A percentile compares a stretch with the other conserved stretches of the same genome.
phyloP scores from a whole-genome alignment of 2,113 vertebrate species.

The Erythrocercus mccallii region DNA sequence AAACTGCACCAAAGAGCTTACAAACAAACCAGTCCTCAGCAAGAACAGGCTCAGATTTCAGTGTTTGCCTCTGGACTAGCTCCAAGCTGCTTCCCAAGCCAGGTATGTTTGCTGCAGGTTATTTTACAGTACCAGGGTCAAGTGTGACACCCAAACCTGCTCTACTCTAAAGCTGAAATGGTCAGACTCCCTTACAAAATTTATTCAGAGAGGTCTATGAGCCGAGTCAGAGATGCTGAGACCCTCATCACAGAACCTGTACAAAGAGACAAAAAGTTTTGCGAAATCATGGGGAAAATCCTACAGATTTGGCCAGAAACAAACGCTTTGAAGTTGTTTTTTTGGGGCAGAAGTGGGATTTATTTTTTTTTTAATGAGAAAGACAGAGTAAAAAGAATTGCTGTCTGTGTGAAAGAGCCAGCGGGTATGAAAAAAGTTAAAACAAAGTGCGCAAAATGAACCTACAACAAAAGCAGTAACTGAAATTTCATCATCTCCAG shows the following conservation, averaged over 20 bases:
- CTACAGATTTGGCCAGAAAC: neutral
- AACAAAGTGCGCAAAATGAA: neutral
- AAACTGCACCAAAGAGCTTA: neutral
- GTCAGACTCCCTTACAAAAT: neutral
- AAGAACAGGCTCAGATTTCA: neutral
- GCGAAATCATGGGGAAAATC: neutral
- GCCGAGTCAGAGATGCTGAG: neutral
- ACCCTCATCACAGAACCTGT: neutral
- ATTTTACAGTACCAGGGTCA: neutral
- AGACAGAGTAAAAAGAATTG: neutral
- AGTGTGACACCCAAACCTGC: neutral
- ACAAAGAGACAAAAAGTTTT: neutral
- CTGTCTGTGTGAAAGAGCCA: neutral
- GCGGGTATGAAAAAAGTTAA: neutral
- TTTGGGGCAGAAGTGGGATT: no score
- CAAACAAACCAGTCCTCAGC: neutral
- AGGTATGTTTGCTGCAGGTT: neutral
- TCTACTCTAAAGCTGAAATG: neutral
- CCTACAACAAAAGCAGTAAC: neutral
- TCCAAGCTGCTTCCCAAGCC: neutral
- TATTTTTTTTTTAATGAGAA: neutral
- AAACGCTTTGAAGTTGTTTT: fast-evolving
- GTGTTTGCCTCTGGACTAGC: neutral
- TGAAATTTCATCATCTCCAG: neutral
- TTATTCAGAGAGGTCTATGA: neutral